Base-by-base conservation (phyloP, 2,888 invertebrate genomes). In the Nomada ruficornis region DNA sequence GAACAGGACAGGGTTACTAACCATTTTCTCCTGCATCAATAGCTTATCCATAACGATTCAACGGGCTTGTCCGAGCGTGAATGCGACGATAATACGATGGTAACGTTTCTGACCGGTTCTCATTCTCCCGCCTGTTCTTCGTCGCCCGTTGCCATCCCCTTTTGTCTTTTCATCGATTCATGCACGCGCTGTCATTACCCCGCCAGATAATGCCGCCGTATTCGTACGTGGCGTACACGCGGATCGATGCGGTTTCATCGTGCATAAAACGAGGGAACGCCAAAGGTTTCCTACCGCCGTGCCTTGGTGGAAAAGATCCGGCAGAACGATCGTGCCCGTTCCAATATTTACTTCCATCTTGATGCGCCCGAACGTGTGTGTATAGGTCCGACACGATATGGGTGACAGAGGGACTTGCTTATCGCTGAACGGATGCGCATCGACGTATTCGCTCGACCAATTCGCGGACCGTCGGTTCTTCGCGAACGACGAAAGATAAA, bases 61-160 rank as follows among this genome's bases (percentile, higher is more conserved):
- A 90, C 90, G 87, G 86, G 90, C 86, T 89, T 90, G 91, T 88
- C 91, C 92, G 89, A 92, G 92, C 93, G 93, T 92, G 89, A 93
- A 92, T 92, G 90, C 92, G 91, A 93, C 92, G 93, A 93, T 93
- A 93, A 92, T 92, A 90, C 88, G 87, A 89, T 89, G 89, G 85
- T 87, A 86, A 36, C 85, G 85, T 88, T 84, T 84, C 86, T 81
- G 72, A 80, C 83, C 86, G 64, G 83, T 42, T 77, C 78, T 80
- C 67, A 11, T 68, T 72, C 80, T 77, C 77, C 75, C 64, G 54
- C 42, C 76, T 70, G 60, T 69, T 73, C 77, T 71, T 77, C 77
- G 47, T 44, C 77, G 55, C 57, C 68, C 52, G 36, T 68, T 59
- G 18, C 74, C 72, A n/a, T 68, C 60, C 83, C 81, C 86, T 79